Evolutionary conservation across 2,797 vertebrate genomes (phyloP).

Genomic region (Chelon labrosus): DNA sequence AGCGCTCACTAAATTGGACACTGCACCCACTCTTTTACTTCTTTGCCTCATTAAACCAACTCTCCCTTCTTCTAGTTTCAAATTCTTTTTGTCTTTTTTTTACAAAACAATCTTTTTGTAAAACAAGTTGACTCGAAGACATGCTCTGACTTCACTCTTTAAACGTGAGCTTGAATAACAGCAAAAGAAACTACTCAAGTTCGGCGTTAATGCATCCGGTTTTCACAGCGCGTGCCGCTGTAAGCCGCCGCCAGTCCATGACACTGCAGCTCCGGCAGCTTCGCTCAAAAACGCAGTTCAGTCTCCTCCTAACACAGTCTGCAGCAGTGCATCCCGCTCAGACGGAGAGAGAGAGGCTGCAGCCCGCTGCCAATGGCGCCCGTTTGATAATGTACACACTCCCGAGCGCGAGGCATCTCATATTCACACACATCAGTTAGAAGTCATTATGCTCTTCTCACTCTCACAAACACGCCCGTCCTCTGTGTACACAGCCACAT

Average conservation of each 20-base stretch:
- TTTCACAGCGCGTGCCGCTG: neutral
- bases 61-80: too few relatives aligned
- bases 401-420: slow-evolving; percentile 52
- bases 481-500: slow-evolving; percentile 67
- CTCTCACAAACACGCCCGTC: slow-evolving; percentile 64
- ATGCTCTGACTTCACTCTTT: neutral
- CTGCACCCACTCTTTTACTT: too few relatives aligned
- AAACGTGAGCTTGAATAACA: neutral
- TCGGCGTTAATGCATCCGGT: neutral
- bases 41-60: too few relatives aligned
- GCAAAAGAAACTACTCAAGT: neutral
- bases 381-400: slow-evolving; percentile 60
- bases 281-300: slow-evolving; percentile 32
- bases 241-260: neutral
- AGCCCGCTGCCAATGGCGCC: slow-evolving; percentile 49
- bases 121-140: too few relatives aligned
- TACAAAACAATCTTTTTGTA: too few relatives aligned
- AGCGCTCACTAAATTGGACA: too few relatives aligned
- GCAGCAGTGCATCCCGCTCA: slow-evolving; percentile 38
- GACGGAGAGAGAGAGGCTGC: slow-evolving; percentile 47
- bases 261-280: neutral
- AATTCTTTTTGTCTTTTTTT: too few relatives aligned
- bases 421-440: slow-evolving; percentile 75
- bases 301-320: slow-evolving; percentile 21
- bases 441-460: slow-evolving; percentile 78